Evolutionary conservation across 2,797 vertebrate genomes (phyloP).

Genomic region (Malurus leucopterus): DNA sequence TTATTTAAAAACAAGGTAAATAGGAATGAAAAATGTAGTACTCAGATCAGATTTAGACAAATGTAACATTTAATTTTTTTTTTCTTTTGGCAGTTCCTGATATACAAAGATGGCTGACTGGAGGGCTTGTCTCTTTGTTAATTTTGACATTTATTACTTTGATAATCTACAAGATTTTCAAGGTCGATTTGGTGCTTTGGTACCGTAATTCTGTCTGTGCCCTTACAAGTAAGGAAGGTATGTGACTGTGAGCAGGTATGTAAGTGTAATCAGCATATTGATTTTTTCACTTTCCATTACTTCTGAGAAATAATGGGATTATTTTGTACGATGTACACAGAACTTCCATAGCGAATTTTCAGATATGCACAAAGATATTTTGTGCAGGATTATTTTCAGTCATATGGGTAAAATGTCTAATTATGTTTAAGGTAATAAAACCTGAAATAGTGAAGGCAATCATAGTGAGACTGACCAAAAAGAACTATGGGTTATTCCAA

Average conservation of each 20-base stretch:
- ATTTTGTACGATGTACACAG: not conserved
- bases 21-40: not conserved
- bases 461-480: not conserved
- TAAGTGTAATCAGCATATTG: not conserved
- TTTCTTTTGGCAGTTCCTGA: slow-evolving; percentile 70
- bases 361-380: not conserved
- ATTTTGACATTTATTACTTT: slow-evolving; percentile 66
- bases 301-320: not conserved
- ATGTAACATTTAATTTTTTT: not conserved
- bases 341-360: not conserved
- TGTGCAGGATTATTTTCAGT: not conserved
- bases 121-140: slow-evolving; percentile 53
- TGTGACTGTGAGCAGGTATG: not conserved
- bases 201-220: slow-evolving; percentile 73
- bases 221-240: slow-evolving; percentile 77
- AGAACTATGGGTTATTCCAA: not conserved
- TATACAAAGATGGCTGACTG: slow-evolving; percentile 60
- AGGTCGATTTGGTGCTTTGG: slow-evolving; percentile 85
- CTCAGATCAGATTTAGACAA: not conserved
- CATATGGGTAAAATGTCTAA: not conserved
- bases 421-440: not conserved
- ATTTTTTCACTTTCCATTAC: not conserved
- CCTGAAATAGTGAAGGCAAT: not conserved
- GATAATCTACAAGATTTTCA: slow-evolving; percentile 79
- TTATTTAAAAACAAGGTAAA: not conserved